A percentile compares a stretch with the other conserved stretches of the same genome.
Evolutionary conservation across 2,888 invertebrate genomes (phyloP).

Genomic region (Cheilosia pagana): DNA sequence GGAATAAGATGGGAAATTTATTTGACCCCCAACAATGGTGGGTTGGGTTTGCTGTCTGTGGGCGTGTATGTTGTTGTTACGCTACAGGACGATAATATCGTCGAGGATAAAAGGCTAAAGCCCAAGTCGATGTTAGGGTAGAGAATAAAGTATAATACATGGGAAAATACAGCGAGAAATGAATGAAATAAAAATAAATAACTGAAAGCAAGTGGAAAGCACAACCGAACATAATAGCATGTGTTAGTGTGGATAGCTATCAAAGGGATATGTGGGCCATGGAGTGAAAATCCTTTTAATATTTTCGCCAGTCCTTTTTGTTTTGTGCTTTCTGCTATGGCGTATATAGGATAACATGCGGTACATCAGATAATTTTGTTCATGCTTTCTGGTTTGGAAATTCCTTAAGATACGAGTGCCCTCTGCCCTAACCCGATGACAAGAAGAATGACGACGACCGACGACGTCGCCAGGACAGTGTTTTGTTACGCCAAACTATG

Average conservation of each 20-base stretch:
- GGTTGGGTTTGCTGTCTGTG: neutral
- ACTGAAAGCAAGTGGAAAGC: conserved; percentile 26
- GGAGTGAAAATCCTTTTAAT: conserved; percentile 69
- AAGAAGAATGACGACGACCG: neutral
- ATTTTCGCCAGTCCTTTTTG: conserved; percentile 54
- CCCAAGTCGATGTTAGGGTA: conserved; percentile 32
- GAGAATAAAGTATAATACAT: conserved; percentile 59
- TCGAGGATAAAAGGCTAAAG: conserved; percentile 50
- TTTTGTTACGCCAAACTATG: conserved; percentile 47
- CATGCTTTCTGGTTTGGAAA: conserved; percentile 62
- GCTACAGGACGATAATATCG: conserved; percentile 55
- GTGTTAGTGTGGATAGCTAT: conserved; percentile 52
- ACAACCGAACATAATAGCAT: conserved; percentile 33
- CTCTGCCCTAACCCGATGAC: conserved; percentile 15
- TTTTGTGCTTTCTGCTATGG: conserved; percentile 26
- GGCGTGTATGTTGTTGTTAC: conserved; percentile 16
- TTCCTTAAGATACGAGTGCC: conserved; percentile 45
- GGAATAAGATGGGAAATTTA: conserved; percentile 69
- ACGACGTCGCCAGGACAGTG: conserved; percentile 15
- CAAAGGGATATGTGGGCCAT: conserved; percentile 65
- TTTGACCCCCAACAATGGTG: conserved; percentile 59
- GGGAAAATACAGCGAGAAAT: conserved; percentile 59
- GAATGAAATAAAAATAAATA: conserved; percentile 73
- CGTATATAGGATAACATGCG: conserved; percentile 35
- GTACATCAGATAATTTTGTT: conserved; percentile 53